phyloP scores from a whole-genome alignment of 2,888 invertebrate species.

The Ferdinandea cuprea region DNA sequence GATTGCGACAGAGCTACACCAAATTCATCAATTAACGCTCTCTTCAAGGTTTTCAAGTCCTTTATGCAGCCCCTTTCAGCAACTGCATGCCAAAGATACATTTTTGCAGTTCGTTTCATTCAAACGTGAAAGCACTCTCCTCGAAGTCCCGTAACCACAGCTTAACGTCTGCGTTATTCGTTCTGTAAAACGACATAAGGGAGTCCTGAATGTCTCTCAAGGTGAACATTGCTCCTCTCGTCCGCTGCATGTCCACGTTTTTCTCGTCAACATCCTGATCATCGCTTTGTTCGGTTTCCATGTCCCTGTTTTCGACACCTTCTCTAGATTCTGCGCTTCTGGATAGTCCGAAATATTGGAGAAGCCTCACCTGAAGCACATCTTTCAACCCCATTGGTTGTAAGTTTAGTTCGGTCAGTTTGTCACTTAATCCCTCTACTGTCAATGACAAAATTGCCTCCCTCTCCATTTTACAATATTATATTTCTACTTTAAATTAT shows the following conservation, averaged over 20 bases:
- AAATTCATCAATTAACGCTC: slow-evolving; percentile 40
- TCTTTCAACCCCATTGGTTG: slow-evolving; percentile 7
- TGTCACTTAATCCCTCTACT: slow-evolving; percentile 6
- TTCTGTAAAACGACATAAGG: slow-evolving; percentile 3
- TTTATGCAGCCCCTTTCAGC: slow-evolving; percentile 43
- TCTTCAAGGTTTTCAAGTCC: slow-evolving; percentile 53
- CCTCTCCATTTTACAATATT: slow-evolving; percentile 21
- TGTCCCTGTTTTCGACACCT: not conserved
- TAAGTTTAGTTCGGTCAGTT: too few species aligned
- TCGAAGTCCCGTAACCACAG: slow-evolving; percentile 38
- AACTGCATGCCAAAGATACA: slow-evolving; percentile 32
- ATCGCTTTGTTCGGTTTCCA: not conserved
- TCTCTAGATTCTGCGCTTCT: slow-evolving; percentile 2
- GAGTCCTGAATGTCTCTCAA: slow-evolving; percentile 36
- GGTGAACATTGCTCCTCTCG: slow-evolving; percentile 17
- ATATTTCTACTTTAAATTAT: not conserved
- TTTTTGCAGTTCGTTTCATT: slow-evolving; percentile 32
- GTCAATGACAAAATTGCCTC: slow-evolving; percentile 13
- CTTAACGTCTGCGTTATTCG: slow-evolving; percentile 15
- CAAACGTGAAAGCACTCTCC: slow-evolving; percentile 15
- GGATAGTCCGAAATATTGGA: not conserved
- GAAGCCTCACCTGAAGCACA: too few species aligned
- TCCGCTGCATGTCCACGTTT: not conserved
- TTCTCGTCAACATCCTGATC: not conserved
- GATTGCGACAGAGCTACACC: slow-evolving; percentile 31